Evolutionary conservation across 2,888 invertebrate species (phyloP), one percentile per base, ranked within the genome.

Genomic region (Gerosis bhagava): DNA sequence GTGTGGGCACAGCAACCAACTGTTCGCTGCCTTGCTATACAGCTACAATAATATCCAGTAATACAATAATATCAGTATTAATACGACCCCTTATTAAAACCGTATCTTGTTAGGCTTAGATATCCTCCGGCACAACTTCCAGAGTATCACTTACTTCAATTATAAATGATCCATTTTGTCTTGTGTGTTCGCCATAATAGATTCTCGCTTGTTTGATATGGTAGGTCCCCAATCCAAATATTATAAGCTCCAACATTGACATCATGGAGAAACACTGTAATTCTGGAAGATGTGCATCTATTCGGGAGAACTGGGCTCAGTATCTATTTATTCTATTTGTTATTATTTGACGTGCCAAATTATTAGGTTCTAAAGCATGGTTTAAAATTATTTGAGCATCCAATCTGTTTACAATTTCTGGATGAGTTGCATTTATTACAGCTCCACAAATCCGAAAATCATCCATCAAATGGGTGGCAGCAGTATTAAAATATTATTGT

Each of bases 401-500:
- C 3, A 7, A 11, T 3, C 3, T 8, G 3, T 34, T 10, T 1
- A 13, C 13, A 13, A 35, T 13, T 5, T 1, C 12, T 12, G 34
- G 34, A 22, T 22, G 34, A 13, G 22, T 22, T 5, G 11, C 12
- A 22, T 35, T 35, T 7, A 35, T 10, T 8, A 35, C 1, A 12
- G 21, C 21, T 7, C 12, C 21, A 35, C 10, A n/a, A 22, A 37
- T 16, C 6, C n/a, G 8, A 11, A 26, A 17, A 39, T 39, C 37
- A 26, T 13, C 11, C 26, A 26, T 26, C 4, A 39, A 11, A 8
- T 25, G 26, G 8, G 13, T 37, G 7, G 37, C 17, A 2, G 47
- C 31, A 2, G 11, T 5, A 32, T 56, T 58, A 36, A 46, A 44
- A 47, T 39, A 53, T 7, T 50, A 28, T 19, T 43, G 36, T 15